Conservation (phyloP, 92 coral and sea anemone genomes). For the Desmophyllum pertusum region DNA sequence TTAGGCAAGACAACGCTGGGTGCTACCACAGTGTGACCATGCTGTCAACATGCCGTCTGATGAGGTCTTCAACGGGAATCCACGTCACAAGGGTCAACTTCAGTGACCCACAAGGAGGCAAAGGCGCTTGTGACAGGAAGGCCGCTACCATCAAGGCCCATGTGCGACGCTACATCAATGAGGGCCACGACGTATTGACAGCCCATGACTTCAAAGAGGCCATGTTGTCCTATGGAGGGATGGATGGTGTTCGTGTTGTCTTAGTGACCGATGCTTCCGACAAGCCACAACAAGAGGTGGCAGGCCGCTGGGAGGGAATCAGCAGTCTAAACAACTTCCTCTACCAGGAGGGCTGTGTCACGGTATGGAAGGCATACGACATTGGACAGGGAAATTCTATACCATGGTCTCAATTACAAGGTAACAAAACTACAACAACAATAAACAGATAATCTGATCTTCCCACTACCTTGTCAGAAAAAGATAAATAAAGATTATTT, state of each 20-base stretch:
- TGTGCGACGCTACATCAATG: slow-evolving; percentile 19
- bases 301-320: slow-evolving; percentile 30
- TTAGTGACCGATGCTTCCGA: slow-evolving; percentile 16
- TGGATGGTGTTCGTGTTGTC: slow-evolving; percentile 16
- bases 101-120: slow-evolving; percentile 35
- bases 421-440: too few relatives aligned
- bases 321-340: slow-evolving; percentile 43
- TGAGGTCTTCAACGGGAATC: slow-evolving; percentile 28
- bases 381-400: slow-evolving; percentile 29
- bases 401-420: slow-evolving; percentile 21
- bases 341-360: slow-evolving; percentile 20
- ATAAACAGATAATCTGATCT: too few relatives aligned
- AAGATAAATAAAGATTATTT: too few relatives aligned
- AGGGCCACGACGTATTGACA: background rate
- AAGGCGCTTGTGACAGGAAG: slow-evolving; percentile 23
- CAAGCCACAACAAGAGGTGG: slow-evolving; percentile 1
- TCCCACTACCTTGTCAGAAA: too few relatives aligned
- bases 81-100: slow-evolving; percentile 35
- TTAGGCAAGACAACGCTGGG: slow-evolving; percentile 36
- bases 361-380: slow-evolving; percentile 47
- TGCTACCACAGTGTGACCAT: slow-evolving; percentile 36
- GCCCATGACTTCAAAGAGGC: slow-evolving; percentile 14
- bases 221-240: slow-evolving; percentile 14
- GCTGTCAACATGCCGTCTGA: slow-evolving; percentile 23
- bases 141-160: slow-evolving; percentile 42